Percentiles rank a stretch among this genome's conserved stretches.
These are phyloP conservation scores for Zoanthus solanderi DNA, from an alignment of 92 coral and sea anemone species.

Conservation along the genomic window DNA sequence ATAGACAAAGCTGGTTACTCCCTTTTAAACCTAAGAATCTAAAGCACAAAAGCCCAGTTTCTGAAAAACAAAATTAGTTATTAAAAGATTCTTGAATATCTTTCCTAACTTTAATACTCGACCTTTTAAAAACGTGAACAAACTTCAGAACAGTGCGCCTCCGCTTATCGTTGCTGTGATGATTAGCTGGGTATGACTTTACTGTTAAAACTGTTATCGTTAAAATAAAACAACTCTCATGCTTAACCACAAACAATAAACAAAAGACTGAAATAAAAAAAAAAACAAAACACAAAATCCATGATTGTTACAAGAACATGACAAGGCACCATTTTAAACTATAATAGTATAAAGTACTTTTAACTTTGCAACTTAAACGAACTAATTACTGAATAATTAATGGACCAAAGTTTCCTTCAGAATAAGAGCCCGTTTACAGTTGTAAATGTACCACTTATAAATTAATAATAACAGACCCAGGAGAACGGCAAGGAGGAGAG, in stretches of 20 bases:
- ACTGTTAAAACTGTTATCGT: not conserved
- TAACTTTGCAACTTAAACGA: not conserved
- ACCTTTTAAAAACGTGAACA: not conserved
- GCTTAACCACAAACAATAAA: conserved; percentile 2
- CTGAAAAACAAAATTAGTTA: no score
- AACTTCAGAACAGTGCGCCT: not conserved
- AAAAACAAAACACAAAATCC: conserved; percentile 26
- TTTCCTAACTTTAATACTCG: not conserved
- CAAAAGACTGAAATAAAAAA: not conserved
- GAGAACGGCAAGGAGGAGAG: no score
- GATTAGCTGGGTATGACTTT: not conserved
- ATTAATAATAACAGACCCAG: not conserved
- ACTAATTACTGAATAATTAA: not conserved
- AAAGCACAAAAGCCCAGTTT: no score
- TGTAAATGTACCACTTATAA: not conserved
- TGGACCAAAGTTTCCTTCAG: not conserved
- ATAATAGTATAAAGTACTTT: not conserved
- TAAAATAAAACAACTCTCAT: not conserved
- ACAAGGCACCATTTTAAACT: not conserved
- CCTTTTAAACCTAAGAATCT: no score
- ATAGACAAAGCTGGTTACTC: no score
- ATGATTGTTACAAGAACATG: conserved; percentile 3
- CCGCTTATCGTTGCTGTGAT: conserved; percentile 23
- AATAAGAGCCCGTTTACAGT: not conserved
- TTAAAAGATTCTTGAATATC: not conserved